phyloP scores from a whole-genome alignment of 2,797 vertebrate genomes.

The Cottoperca gobio region DNA sequence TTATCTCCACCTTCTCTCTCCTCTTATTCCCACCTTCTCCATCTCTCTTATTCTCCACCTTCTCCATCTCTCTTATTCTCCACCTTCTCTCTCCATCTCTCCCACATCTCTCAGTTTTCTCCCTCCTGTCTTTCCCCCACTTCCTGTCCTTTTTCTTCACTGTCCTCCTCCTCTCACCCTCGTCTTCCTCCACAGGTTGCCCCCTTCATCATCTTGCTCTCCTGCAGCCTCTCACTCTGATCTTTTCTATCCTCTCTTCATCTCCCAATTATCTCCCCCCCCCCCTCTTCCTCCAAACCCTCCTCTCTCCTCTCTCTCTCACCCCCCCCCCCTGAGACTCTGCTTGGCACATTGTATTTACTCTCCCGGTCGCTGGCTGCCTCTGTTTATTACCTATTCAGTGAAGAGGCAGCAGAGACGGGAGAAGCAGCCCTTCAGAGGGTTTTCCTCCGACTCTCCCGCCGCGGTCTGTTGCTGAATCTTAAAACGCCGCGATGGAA shows the following conservation, averaged over 20 bases:
- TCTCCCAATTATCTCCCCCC: constrained; percentile 28
- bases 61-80: background rate
- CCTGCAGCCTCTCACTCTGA: constrained; percentile 17
- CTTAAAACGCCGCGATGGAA: constrained; percentile 39
- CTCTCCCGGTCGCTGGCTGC: constrained; percentile 50
- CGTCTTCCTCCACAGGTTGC: background rate
- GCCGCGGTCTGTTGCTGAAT: constrained; percentile 50
- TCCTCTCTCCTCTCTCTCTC: constrained; percentile 21
- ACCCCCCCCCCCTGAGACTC: constrained; percentile 33
- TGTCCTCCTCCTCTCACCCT: constrained; percentile 7
- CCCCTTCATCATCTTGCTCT: constrained; percentile 10
- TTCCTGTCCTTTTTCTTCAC: background rate
- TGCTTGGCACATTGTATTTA: constrained; percentile 61
- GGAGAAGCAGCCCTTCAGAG: constrained; percentile 36
- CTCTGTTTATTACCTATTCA: constrained; percentile 64
- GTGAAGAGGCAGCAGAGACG: constrained; percentile 37
- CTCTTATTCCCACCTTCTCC: constrained; percentile 16
- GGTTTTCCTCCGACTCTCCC: constrained; percentile 32
- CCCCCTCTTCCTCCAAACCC: constrained; percentile 25
- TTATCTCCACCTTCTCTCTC: no score
- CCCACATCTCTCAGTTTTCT: background rate
- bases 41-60: background rate
- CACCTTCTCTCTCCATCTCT: background rate
- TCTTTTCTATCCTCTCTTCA: constrained; percentile 14
- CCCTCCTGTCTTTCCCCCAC: background rate